phyloP scores from a whole-genome alignment of 2,797 vertebrate genomes.

The Sylvia borin region DNA sequence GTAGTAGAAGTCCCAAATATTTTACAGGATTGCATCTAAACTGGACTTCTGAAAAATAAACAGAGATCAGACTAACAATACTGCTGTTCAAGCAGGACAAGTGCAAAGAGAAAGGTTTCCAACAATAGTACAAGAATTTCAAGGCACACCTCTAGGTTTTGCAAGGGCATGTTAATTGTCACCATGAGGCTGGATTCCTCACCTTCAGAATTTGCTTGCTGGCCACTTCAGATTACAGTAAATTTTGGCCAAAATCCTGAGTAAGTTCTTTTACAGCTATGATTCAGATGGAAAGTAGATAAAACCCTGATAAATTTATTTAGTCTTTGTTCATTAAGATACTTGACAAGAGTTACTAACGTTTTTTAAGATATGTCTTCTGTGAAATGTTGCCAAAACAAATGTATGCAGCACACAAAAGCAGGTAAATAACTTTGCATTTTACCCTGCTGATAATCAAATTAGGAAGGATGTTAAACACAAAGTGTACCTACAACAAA shows the following conservation, averaged over 20 bases:
- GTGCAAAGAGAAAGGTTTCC: not conserved
- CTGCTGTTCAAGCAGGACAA: not conserved
- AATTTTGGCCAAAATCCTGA: not conserved
- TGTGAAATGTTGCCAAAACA: not conserved
- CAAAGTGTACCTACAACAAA: not conserved
- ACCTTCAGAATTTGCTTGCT: not conserved
- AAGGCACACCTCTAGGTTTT: not conserved
- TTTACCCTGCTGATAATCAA: not conserved
- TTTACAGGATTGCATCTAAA: not conserved
- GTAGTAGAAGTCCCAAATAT: not conserved
- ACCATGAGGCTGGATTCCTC: not conserved
- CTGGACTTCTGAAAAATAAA: constrained; percentile 1
- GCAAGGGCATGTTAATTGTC: not conserved
- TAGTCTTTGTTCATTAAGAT: not conserved
- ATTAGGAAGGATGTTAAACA: not conserved
- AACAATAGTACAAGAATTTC: not conserved
- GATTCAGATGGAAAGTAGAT: not conserved
- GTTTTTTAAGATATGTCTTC: not conserved
- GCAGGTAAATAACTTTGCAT: not conserved
- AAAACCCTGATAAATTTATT: not conserved
- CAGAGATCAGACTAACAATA: not conserved
- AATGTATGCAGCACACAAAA: not conserved
- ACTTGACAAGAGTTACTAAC: not conserved
- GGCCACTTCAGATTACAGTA: not conserved
- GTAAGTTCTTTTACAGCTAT: not conserved